Percentiles rank a stretch among this genome's conserved stretches.
Conservation (phyloP, 2,888 invertebrate species). For the Caenorhabditis angaria region DNA sequence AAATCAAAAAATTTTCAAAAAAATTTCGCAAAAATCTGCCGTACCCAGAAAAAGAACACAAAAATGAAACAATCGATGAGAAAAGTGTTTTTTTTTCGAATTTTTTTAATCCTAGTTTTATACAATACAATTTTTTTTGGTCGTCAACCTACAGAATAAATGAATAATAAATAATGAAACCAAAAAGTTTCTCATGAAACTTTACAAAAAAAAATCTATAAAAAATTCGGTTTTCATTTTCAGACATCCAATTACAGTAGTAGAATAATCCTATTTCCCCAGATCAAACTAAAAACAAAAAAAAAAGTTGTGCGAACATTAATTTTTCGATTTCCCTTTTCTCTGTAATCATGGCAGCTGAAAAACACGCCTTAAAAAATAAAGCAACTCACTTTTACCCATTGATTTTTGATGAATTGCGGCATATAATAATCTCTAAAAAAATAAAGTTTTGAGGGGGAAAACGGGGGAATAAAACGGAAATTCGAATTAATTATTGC, state of each 20-base stretch:
- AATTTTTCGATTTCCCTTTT: not conserved
- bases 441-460: too few species aligned
- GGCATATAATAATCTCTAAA: not conserved
- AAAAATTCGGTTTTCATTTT: too few species aligned
- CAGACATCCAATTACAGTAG: too few species aligned
- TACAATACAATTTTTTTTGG: not conserved
- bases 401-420: slow-evolving; percentile 1
- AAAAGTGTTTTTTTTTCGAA: too few species aligned
- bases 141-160: not conserved
- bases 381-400: not conserved
- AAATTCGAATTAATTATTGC: too few species aligned
- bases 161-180: too few species aligned
- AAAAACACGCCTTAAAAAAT: not conserved
- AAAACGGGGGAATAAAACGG: too few species aligned
- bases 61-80: slow-evolving; percentile 2
- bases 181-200: too few species aligned
- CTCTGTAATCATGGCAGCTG: not conserved
- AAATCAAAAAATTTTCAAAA: too few species aligned
- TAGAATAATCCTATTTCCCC: too few species aligned
- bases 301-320: not conserved
- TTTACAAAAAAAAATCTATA: too few species aligned
- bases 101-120: not conserved
- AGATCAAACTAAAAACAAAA: not conserved
- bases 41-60: not conserved
- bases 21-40: too few species aligned